Base-by-base conservation (phyloP, 2,797 vertebrate genomes). In the Pseudotriccus pelzelni region DNA sequence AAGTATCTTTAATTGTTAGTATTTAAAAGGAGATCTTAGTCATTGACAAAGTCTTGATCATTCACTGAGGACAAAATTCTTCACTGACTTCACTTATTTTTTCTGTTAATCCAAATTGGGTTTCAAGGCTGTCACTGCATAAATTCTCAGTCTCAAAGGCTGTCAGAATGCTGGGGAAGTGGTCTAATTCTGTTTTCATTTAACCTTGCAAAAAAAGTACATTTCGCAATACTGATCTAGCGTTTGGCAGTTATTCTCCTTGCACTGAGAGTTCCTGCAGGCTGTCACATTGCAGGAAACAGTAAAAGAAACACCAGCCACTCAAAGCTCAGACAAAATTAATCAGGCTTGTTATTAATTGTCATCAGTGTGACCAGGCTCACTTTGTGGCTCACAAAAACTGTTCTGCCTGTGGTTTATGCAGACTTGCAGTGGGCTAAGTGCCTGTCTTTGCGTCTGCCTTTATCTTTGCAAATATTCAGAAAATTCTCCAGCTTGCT, bases 161-260 rank as follows among this genome's bases (percentile, higher is more conserved):
- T 85, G 64, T 70, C 37, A 72, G 37, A 73, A 52, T 80, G 60
- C 50, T 59, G 32, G 58, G 47, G 28, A 91, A 92, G 56, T 43
- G 37, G 52, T 89, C 64, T 85, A 36, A 87, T 75, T 89, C 83
- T 87, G 27, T 69, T 95, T 84, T 76, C 20, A 2, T 90, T 95
- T 92, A 96, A 94, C 94, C 89, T 96, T 95, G 86, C 3, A 20
- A 69, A 77, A 87, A 90, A 89, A 47, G 67, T 79, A 76, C 52
- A 55, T 87, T 94, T 89, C 77, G 19, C 6, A 1, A 58, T 89
- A 87, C 44, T 58, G 58, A 81, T 82, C 50, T 68, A 67, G 28
- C 7, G 0, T 75, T 94, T 84, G 82, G 44, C 70, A 73, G 53
- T 86, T 44, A 17, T 46, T 91, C 49, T 85, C n/a, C 63, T 84